phyloP scores from a whole-genome alignment of 2,113 vertebrate genomes.

The Cyanoderma ruficeps region DNA sequence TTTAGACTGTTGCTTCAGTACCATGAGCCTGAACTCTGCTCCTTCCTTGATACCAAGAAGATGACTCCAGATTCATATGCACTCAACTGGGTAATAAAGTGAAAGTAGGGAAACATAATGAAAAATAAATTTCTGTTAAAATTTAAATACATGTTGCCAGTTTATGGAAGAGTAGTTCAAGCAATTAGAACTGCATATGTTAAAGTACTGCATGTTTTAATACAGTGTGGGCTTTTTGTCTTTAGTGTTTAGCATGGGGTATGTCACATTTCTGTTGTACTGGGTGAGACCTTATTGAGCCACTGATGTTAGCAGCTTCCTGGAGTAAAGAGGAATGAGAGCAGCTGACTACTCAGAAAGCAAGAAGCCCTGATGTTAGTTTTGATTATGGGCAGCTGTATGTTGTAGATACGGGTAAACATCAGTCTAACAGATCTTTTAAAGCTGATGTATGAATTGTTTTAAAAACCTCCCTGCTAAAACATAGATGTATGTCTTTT shows the following conservation, averaged over 20 bases:
- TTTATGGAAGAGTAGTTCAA: background rate
- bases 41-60: constrained; percentile 98
- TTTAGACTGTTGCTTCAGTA: constrained; percentile 96
- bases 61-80: constrained; percentile 97
- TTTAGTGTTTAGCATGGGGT: background rate
- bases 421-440: background rate
- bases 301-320: background rate
- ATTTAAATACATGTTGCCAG: background rate
- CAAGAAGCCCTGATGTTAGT: background rate
- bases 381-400: background rate
- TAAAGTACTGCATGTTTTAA: background rate
- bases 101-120: constrained; percentile 81
- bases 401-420: background rate
- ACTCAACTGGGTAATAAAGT: constrained; percentile 91
- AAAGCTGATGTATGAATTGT: background rate
- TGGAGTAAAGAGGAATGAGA: background rate
- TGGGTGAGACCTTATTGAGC: background rate
- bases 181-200: background rate
- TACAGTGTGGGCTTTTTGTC: background rate
- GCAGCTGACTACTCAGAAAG: background rate
- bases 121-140: constrained; percentile 72
- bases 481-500: background rate
- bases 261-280: background rate
- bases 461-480: background rate
- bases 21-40: constrained; percentile 97